A percentile compares a stretch with the other conserved stretches of the same genome.
Conservation (phyloP, 2,113 vertebrate species). For the Martes martes region DNA sequence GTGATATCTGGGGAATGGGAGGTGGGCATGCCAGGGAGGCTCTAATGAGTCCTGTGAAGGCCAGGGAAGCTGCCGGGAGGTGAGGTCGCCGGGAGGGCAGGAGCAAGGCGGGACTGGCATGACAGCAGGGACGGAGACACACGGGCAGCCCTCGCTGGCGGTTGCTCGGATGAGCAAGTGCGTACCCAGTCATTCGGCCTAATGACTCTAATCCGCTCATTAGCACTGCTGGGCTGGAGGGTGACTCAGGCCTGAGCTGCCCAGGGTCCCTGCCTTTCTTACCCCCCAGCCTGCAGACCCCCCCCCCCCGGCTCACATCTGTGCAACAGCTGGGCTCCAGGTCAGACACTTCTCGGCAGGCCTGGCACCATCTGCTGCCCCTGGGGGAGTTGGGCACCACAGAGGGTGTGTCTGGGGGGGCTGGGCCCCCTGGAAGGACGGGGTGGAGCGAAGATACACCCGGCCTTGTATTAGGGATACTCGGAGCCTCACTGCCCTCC, state of each 20-base stretch:
- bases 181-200: not conserved
- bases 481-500: not conserved
- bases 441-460: not conserved
- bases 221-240: slow-evolving; percentile 18
- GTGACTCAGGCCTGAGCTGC: slow-evolving; percentile 14
- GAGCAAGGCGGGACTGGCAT: not conserved
- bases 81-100: not conserved
- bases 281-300: not conserved
- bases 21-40: not conserved
- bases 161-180: not conserved
- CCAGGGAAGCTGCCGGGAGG: not conserved
- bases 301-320: not conserved
- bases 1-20: accelerated
- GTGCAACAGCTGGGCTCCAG: slow-evolving; percentile 41
- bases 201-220: slow-evolving; percentile 69
- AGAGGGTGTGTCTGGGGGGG: not conserved
- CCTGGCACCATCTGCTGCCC: slow-evolving; percentile 22
- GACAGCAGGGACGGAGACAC: accelerated
- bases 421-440: not conserved
- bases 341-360: not conserved
- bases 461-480: not conserved
- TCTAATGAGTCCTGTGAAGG: not conserved
- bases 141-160: not conserved
- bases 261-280: not conserved
- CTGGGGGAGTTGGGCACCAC: not conserved